phyloP scores from a whole-genome alignment of 2,113 vertebrate genomes.

The Equus przewalskii region DNA sequence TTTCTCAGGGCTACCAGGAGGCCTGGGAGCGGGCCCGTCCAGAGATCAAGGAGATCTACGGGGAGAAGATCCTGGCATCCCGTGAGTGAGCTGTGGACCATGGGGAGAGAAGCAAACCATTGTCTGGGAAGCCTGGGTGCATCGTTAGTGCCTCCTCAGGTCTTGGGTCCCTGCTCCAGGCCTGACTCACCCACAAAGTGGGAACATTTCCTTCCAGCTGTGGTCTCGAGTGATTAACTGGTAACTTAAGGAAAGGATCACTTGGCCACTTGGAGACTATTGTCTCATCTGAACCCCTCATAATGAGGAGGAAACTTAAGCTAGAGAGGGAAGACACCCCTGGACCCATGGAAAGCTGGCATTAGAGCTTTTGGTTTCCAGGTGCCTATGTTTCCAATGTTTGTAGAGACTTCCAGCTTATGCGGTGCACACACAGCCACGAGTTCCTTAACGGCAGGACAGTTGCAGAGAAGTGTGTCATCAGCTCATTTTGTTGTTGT shows the following conservation, averaged over 20 bases:
- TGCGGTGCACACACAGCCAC: no score
- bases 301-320: background rate
- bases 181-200: no score
- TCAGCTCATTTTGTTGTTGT: no score
- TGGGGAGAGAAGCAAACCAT: background rate
- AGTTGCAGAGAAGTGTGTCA: no score
- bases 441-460: no score
- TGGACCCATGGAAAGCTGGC: background rate
- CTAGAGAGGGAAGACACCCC: rapidly evolving
- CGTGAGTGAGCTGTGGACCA: conserved; percentile 42
- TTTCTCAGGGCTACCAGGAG: rapidly evolving
- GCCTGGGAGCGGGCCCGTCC: background rate
- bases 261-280: no score
- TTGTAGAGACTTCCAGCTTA: background rate
- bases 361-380: background rate
- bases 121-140: no score
- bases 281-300: background rate
- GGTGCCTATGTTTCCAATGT: background rate
- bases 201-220: no score
- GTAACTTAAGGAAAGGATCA: no score
- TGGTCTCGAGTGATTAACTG: no score
- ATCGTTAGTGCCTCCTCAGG: rapidly evolving
- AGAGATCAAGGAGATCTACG: conserved; percentile 68
- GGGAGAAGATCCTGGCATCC: background rate
- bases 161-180: background rate